Conservation (phyloP, 2,888 invertebrate genomes). For the Pterobdella sp. region DNA sequence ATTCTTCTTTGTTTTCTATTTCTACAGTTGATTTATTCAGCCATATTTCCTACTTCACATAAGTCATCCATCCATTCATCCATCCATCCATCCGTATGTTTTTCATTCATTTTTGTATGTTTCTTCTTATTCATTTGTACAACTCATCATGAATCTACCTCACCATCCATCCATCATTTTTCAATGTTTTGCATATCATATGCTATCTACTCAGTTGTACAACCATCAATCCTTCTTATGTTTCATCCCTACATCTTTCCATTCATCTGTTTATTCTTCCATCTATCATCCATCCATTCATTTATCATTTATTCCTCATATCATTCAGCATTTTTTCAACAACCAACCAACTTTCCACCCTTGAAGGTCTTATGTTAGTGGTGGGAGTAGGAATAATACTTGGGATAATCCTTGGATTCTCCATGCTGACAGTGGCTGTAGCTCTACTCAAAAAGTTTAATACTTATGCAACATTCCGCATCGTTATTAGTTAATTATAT, state of each 20-base stretch:
- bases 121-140: too few relatives aligned
- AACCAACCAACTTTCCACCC: neutral
- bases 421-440: constrained; percentile 31
- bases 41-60: neutral
- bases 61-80: neutral
- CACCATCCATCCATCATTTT: too few relatives aligned
- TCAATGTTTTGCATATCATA: neutral
- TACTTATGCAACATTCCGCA: neutral
- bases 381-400: constrained; percentile 30
- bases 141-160: too few relatives aligned
- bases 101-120: too few relatives aligned
- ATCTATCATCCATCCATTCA: constrained; percentile 3
- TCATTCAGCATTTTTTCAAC: too few relatives aligned
- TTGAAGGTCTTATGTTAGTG: constrained; percentile 28
- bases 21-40: neutral
- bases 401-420: constrained; percentile 30
- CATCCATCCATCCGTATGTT: neutral
- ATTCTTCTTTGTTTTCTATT: neutral
- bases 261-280: neutral
- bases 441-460: constrained; percentile 28
- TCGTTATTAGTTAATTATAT: neutral
- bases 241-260: neutral
- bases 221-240: neutral
- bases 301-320: too few relatives aligned
- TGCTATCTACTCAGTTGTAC: neutral